These are phyloP conservation scores for Oryzias woworae DNA, from an alignment of 2,113 vertebrate species.

Conservation along the genomic window DNA sequence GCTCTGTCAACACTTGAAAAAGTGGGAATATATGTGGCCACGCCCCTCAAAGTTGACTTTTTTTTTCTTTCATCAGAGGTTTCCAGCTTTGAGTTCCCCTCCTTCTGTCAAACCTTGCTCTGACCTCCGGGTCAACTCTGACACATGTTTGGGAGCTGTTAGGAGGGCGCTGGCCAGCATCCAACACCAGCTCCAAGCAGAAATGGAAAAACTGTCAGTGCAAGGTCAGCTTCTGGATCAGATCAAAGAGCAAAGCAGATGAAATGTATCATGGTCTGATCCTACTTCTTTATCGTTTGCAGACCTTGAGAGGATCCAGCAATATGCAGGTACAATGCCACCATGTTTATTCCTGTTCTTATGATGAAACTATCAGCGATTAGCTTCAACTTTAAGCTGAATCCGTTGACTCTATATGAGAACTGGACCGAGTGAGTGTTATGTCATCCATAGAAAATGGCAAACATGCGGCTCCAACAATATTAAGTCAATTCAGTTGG, in stretches of 20 bases:
- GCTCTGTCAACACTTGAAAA: neutral
- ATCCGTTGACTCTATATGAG: no score
- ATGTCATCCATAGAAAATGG: no score
- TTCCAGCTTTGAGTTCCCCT: constrained; percentile 42
- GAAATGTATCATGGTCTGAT: neutral
- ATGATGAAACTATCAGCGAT: no score
- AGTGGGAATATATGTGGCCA: neutral
- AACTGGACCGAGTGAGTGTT: no score
- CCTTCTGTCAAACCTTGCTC: constrained; percentile 3
- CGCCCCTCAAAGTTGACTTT: neutral
- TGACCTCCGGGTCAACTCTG: constrained; percentile 35
- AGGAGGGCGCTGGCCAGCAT: constrained; percentile 29
- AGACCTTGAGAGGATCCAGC: constrained; percentile 61
- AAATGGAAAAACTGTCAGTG: constrained; percentile 32
- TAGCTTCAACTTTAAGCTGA: no score
- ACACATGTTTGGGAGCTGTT: constrained; percentile 45
- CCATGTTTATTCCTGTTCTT: neutral
- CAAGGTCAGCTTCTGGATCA: constrained; percentile 36
- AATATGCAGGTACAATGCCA: constrained; percentile 53
- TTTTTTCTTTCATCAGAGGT: constrained; percentile 44
- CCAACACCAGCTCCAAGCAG: constrained; percentile 34
- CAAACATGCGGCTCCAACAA: no score
- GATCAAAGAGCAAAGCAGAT: neutral
- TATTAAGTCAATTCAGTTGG: no score
- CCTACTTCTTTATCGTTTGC: constrained; percentile 3